Evolutionary conservation across 92 coral and sea anemone genomes (phyloP).

Genomic region (Diadumene lineata): DNA sequence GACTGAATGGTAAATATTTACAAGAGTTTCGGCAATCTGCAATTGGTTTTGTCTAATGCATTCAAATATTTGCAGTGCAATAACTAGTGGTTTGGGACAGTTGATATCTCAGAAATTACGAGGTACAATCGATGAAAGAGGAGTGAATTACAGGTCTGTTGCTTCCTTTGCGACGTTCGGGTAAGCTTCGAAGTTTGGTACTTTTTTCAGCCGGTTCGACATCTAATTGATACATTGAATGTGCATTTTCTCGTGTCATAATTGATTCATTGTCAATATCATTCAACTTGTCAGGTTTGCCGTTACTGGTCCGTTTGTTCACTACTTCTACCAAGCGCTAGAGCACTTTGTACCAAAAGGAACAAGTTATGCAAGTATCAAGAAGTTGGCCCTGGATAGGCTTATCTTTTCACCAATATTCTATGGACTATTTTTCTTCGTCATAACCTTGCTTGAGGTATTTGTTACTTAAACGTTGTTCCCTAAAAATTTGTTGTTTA

Average conservation of each 20-base stretch:
- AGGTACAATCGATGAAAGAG: conserved; percentile 33
- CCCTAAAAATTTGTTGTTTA: too few species aligned
- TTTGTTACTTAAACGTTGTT: too few species aligned
- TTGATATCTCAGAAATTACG: conserved; percentile 52
- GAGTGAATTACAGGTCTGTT: conserved; percentile 46
- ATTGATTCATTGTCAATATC: too few species aligned
- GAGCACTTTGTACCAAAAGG: conserved; percentile 59
- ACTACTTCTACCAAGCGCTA: conserved; percentile 59
- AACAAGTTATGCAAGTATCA: conserved; percentile 52
- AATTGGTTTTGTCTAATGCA: too few species aligned
- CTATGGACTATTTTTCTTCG: conserved; percentile 54
- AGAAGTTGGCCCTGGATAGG: conserved; percentile 66
- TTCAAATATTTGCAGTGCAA: conserved; percentile 28
- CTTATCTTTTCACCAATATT: conserved; percentile 61
- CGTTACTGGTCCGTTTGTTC: conserved; percentile 70
- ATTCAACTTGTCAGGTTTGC: too few species aligned
- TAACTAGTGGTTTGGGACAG: conserved; percentile 57
- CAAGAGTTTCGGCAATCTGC: too few species aligned
- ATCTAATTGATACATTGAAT: too few species aligned
- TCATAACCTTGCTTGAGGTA: conserved; percentile 75
- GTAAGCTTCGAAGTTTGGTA: conserved; percentile 25
- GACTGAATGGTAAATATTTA: too few species aligned
- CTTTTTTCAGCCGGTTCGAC: too few species aligned
- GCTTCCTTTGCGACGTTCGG: conserved; percentile 65
- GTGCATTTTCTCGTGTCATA: too few species aligned